Base-by-base conservation (phyloP, 2,113 vertebrate species). In the Oncorhynchus masou region DNA sequence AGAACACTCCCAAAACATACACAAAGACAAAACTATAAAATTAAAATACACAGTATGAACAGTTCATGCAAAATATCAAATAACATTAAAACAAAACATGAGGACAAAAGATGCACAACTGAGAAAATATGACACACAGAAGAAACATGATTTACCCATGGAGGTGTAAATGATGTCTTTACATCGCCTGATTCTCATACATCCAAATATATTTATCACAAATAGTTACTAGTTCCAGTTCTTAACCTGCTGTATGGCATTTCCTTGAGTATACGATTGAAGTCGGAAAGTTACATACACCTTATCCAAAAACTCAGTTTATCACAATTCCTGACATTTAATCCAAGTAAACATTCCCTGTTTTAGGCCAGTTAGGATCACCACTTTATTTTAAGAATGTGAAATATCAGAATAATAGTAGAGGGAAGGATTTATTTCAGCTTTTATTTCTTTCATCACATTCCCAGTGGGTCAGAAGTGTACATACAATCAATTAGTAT, bases 61-160 rank as follows among this genome's bases (percentile, higher is more conserved):
- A 45, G 39, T 45, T 45, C 76, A 66, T 86, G 77, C 79, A 79
- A 71, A 76, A 34, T 34, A 77, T 24, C 8, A 71, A 9, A 64
- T 16, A 19, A 54, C 5, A 19, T 54, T 1, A 4, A 54, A 51
- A 60, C 31, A 48, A 77, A 66, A 54, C 15, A 54, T 54, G 49
- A 54, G 29, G 54, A 49, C 62, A 73, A 51, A 39, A 70, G 34
- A 74, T 74, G 65, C 79, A 45, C 66, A 60, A 75, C 9, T 57
- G 27, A 49, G 27, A 68, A 79, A 31, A 77, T 2, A 20, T 20
- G 29, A 79, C 22, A 11, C 39, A 73, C 48, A 39, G 64, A 57
- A 62, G 62, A 51, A 72, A 76, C 48, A 68, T 20, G 49, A 75
- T 54, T 20, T 34, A 74, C 29, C 16, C 20, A 74, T 7, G 62